Conservation (phyloP, 1,140 invertebrate species). For the Ectropis grisescens region DNA sequence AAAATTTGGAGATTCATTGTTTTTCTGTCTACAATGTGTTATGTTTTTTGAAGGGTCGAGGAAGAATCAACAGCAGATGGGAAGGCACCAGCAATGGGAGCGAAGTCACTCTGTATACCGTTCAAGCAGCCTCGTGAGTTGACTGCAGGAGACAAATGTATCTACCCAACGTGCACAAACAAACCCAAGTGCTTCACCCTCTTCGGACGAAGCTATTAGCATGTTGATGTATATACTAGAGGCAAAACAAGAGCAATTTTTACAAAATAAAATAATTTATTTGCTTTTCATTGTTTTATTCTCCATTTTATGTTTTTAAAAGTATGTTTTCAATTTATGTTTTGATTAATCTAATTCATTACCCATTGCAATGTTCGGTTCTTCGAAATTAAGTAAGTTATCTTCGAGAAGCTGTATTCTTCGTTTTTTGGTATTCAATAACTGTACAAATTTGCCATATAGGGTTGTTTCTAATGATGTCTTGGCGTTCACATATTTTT, state of each 20-base stretch:
- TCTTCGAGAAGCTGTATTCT: constrained; percentile 39
- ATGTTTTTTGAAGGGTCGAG: constrained; percentile 35
- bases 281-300: too few species aligned
- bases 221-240: constrained; percentile 9
- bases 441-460: constrained; percentile 42
- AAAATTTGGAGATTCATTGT: too few species aligned
- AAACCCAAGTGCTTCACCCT: constrained; percentile 90
- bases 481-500: constrained; percentile 33
- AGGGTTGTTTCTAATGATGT: constrained; percentile 32
- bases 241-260: too few species aligned
- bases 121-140: constrained; percentile 85
- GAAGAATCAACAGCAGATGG: constrained; percentile 47
- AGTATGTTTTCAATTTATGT: constrained; percentile 3
- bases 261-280: too few species aligned
- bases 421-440: constrained; percentile 48
- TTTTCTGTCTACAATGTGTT: too few species aligned
- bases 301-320: constrained; percentile 5
- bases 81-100: constrained; percentile 91
- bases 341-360: constrained; percentile 3
- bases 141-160: constrained; percentile 79
- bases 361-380: constrained; percentile 8
- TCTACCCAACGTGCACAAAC: constrained; percentile 87
- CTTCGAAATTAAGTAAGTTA: constrained; percentile 19
- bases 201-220: constrained; percentile 96
- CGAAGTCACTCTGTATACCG: constrained; percentile 97